These are phyloP conservation scores for Alcis repandata DNA, from an alignment of 2,888 invertebrate genomes.

Conservation along the genomic window DNA sequence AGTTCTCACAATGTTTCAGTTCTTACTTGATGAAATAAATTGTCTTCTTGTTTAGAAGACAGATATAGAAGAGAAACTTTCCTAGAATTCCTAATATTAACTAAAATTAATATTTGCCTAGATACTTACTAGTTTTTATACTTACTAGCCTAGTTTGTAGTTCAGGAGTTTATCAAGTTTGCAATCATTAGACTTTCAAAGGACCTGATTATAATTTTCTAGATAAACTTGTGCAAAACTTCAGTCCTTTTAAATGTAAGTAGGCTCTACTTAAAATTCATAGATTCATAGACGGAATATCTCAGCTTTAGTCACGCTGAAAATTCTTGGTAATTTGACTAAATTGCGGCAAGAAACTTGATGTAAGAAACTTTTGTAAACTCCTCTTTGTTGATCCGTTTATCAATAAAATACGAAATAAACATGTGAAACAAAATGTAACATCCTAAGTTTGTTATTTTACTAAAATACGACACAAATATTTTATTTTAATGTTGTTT, in stretches of 20 bases:
- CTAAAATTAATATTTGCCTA: constrained; percentile 1
- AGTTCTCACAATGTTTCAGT: neutral
- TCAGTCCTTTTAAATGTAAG: constrained; percentile 13
- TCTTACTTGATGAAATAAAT: too few species aligned
- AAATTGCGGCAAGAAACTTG: neutral
- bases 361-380: neutral
- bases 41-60: neutral
- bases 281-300: constrained; percentile 1
- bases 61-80: neutral
- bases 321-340: neutral
- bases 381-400: neutral
- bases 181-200: constrained; percentile 3
- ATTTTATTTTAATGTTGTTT: too few species aligned
- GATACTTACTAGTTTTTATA: neutral
- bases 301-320: neutral
- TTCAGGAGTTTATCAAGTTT: constrained; percentile 5
- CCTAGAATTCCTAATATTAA: neutral
- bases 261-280: constrained; percentile 13
- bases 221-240: constrained; percentile 9
- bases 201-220: constrained; percentile 13
- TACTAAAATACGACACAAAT: too few species aligned
- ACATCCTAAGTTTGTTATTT: too few species aligned
- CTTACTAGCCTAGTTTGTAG: neutral
- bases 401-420: too few species aligned
- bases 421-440: too few species aligned